phyloP scores from a whole-genome alignment of 2,888 invertebrate species.

The Melinaea marsaeus region DNA sequence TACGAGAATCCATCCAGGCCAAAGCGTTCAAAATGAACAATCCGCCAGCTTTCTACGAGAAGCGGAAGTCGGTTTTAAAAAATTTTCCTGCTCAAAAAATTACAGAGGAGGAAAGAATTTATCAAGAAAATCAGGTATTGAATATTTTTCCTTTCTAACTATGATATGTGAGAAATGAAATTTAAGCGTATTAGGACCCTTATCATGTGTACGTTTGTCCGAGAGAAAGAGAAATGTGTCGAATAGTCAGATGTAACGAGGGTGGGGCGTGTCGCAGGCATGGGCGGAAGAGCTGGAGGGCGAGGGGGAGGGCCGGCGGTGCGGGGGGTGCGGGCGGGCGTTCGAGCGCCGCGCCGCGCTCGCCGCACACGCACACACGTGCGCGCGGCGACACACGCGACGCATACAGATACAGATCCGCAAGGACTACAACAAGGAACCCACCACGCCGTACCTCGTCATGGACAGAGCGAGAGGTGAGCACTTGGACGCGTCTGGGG shows the following conservation, averaged over 20 bases:
- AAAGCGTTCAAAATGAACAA: constrained; percentile 81
- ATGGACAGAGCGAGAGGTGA: background rate
- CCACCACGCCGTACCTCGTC: constrained; percentile 30
- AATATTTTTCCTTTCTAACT: constrained; percentile 3
- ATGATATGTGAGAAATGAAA: too few relatives aligned
- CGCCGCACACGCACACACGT: constrained; percentile 83
- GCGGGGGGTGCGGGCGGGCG: constrained; percentile 83
- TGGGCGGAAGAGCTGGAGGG: constrained; percentile 83
- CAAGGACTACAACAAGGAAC: constrained; percentile 66
- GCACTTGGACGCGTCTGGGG: too few relatives aligned
- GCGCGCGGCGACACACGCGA: constrained; percentile 51
- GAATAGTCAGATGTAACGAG: too few relatives aligned
- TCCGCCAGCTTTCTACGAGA: constrained; percentile 72
- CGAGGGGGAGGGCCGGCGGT: constrained; percentile 78
- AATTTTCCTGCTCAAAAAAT: constrained; percentile 49
- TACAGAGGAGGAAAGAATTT: constrained; percentile 68
- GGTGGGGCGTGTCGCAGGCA: constrained; percentile 48
- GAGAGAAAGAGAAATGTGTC: too few relatives aligned
- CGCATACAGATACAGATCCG: constrained; percentile 71
- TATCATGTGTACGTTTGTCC: too few relatives aligned
- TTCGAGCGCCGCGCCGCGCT: constrained; percentile 86
- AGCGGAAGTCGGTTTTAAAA: constrained; percentile 57
- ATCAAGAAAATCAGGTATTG: constrained; percentile 78
- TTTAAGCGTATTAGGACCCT: too few relatives aligned
- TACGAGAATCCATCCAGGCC: constrained; percentile 82